Evolutionary conservation across 2,113 vertebrate genomes (phyloP).

Genomic region (Sinocyclocheilus maitianheensis): DNA sequence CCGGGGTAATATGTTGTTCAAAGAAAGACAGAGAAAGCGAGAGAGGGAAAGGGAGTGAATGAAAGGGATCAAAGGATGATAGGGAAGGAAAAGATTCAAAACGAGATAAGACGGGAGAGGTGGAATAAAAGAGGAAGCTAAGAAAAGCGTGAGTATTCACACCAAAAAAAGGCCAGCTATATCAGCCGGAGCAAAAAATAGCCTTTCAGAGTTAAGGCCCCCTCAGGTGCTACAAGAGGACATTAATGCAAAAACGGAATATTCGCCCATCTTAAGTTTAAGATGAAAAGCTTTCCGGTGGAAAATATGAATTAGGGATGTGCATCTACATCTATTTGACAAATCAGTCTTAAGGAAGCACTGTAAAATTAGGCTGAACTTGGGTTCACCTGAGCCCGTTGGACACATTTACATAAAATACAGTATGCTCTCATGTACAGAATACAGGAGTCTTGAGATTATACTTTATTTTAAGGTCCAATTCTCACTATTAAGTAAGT

Average conservation of each 20-base stretch:
- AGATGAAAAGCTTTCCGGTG: constrained; percentile 12
- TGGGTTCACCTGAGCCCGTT: neutral
- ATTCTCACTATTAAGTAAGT: too few species aligned
- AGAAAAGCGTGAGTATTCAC: neutral
- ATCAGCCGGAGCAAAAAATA: constrained; percentile 3
- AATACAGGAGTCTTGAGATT: neutral
- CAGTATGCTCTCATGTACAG: neutral
- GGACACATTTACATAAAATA: neutral
- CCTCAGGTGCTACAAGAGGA: neutral
- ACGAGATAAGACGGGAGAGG: constrained; percentile 16
- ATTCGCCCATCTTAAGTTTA: neutral
- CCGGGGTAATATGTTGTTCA: neutral
- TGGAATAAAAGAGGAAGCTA: neutral
- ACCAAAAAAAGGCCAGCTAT: neutral
- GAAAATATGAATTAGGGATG: constrained; percentile 18
- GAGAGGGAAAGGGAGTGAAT: neutral
- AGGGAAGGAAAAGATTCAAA: constrained; percentile 13
- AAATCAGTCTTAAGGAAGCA: neutral
- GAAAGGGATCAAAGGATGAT: constrained; percentile 8
- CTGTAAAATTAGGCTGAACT: neutral
- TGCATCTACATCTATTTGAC: neutral
- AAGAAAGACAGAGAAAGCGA: neutral
- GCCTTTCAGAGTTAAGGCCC: neutral
- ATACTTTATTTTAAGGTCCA: too few species aligned
- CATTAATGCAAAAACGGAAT: neutral